A percentile compares a stretch with the other conserved stretches of the same genome.
Evolutionary conservation across 2,113 vertebrate genomes (phyloP).

Genomic region (Hemiscyllium ocellatum): DNA sequence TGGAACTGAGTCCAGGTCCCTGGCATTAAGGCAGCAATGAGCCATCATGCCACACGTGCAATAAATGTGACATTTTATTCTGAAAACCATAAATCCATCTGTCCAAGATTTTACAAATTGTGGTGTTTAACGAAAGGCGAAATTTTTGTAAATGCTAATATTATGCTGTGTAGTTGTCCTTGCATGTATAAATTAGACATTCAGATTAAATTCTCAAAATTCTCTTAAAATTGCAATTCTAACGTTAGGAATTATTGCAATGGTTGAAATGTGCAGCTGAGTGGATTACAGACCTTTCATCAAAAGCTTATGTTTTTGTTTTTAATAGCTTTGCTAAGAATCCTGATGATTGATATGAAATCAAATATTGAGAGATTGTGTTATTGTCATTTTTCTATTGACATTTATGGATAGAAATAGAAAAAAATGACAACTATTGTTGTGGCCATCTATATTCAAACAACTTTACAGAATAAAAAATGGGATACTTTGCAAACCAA

Average conservation of each 20-base stretch:
- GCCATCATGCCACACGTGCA: too few species aligned
- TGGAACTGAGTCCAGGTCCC: too few species aligned
- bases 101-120: neutral
- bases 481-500: neutral
- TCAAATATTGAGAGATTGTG: neutral
- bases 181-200: neutral
- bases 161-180: neutral
- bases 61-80: neutral
- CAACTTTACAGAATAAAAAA: neutral
- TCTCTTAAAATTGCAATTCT: neutral
- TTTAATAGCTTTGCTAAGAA: neutral
- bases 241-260: neutral
- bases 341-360: neutral
- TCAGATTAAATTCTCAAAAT: neutral
- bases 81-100: neutral
- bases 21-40: too few species aligned
- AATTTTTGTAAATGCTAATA: neutral
- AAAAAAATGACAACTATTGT: neutral
- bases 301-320: neutral
- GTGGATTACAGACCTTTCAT: neutral
- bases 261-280: neutral
- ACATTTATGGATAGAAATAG: neutral
- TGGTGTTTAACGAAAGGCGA: neutral
- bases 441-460: neutral
- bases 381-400: neutral